Evolutionary conservation across 2,797 vertebrate genomes (phyloP).

Genomic region (Echiichthys vipera): DNA sequence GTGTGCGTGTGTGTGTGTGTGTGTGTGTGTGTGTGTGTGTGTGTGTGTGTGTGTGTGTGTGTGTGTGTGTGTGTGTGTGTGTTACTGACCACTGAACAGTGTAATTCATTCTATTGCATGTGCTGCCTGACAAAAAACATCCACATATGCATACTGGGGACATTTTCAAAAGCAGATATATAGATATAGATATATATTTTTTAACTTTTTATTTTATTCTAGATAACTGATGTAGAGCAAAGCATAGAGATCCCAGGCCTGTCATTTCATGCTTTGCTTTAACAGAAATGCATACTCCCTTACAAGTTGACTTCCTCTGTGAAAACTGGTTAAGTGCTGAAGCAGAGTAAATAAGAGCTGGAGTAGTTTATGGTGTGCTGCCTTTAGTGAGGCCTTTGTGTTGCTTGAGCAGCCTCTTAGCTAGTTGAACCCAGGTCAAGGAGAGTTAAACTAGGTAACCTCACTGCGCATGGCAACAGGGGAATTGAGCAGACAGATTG

Average conservation of each 20-base stretch:
- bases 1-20: no score
- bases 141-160: not conserved
- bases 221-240: not conserved
- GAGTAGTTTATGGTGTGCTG: conserved; percentile 17
- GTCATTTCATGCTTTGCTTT: conserved; percentile 3
- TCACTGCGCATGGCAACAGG: conserved; percentile 13
- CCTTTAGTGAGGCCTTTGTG: conserved; percentile 13
- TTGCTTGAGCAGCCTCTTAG: conserved; percentile 35
- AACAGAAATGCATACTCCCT: conserved; percentile 11
- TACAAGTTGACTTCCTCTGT: conserved; percentile 18
- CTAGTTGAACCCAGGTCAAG: conserved; percentile 49
- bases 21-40: no score
- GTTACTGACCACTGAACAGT: no score
- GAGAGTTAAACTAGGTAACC: conserved; percentile 39
- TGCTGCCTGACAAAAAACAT: conserved; percentile 6
- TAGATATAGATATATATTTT: no score
- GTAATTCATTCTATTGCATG: conserved; percentile 14
- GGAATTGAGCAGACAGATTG: conserved; percentile 43
- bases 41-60: no score
- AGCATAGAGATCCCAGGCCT: not conserved
- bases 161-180: not conserved
- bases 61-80: no score
- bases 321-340: conserved; percentile 11
- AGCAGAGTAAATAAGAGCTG: conserved; percentile 28
- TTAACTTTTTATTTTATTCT: not conserved